Evolutionary conservation across 2,888 invertebrate genomes (phyloP), one percentile per base, ranked within the genome.

Genomic region (Girardia tigrina): DNA sequence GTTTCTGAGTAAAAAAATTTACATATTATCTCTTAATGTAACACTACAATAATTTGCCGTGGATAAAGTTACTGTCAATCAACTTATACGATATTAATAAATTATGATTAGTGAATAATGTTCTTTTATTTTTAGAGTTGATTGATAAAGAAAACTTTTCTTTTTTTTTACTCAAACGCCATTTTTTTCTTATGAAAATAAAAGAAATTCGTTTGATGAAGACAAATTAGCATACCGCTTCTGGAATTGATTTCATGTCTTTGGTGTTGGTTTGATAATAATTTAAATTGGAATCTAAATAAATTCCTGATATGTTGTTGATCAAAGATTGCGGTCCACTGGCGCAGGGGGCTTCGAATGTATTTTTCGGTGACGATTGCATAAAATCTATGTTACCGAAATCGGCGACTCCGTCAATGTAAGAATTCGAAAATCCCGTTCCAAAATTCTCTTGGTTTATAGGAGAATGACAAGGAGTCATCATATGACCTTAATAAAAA

Each of bases 61-160:
- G 56, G 56, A 56, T 56, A 56, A 56, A 56, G 56, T 56, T 56
- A 56, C 56, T 56, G 56, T 56, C 56, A 56, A 56, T 56, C 56
- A 56, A 20, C n/a, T 56, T 56, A n/a, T 12, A 12, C 4, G 56
- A 56, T 56, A 56, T 56, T 56, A 56, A 56, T 56, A 56, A 56
- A 56, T 56, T 56, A 56, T 36, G 36, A 36, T 12, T 36, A 12
- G 16, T 56, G 56, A 56, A 56, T 56, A 56, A 56, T 56, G n/a
- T 20, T 56, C 23, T 23, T n/a, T 56, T 56, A 20, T 56, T 56
- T 56, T 23, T 56, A n/a, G n/a, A 12, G 4, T 56, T 23, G 4
- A 16, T 16, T 56, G 56, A 56, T 8, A 56, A 56, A 16, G 23
- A 36, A 12, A 12, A 56, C 56, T 56, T n/a, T n/a, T n/a, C n/a